Base-by-base conservation (phyloP, 2,797 vertebrate genomes). In the Podarcis siculus region DNA sequence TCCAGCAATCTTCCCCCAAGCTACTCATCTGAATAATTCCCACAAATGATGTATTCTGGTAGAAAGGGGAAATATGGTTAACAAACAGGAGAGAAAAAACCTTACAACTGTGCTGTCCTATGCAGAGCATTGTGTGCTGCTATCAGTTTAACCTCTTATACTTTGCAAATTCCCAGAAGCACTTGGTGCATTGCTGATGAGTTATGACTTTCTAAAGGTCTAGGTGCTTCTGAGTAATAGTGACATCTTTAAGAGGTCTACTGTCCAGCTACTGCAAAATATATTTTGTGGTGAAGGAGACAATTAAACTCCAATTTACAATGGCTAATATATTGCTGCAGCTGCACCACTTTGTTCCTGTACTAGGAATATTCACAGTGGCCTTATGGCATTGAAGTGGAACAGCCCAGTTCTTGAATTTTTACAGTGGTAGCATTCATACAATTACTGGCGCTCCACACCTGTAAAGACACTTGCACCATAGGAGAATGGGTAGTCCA, bases 231-330 rank as follows among this genome's bases (percentile, higher is more conserved):
- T 88, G 67, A 89, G 85, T 89, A 85, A 89, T 85, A 76, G 83
- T 67, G 83, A 89, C 55, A 89, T 81, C 30, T 89, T 89, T 81
- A 89, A 89, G 42, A 73, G 32, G 27, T 75, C 82, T 49, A 66
- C 71, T 69, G 67, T 84, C 61, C 69, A 75, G 58, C 39, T 67
- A 84, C 42, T 58, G 58, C 69, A 87, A 87, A 66, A 83, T 90
- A 90, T 87, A 67, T 75, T 75, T 86, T 49, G 67, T 64, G 27
- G 73, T 79, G 66, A 83, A 88, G 79, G 84, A 72, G 55, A 90
- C 75, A 79, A 86, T 88, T 90, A 66, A 49, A 45, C 79, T 79
- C 81, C 76, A 30, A 58, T 91, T 88, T 86, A 88, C 42, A 79
- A 67, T 67, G 37, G 37, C 85, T 86, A 79, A 79, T 79, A 75